Base-by-base conservation (phyloP, 2,797 vertebrate genomes). In the Cercopithecus petaurista region DNA sequence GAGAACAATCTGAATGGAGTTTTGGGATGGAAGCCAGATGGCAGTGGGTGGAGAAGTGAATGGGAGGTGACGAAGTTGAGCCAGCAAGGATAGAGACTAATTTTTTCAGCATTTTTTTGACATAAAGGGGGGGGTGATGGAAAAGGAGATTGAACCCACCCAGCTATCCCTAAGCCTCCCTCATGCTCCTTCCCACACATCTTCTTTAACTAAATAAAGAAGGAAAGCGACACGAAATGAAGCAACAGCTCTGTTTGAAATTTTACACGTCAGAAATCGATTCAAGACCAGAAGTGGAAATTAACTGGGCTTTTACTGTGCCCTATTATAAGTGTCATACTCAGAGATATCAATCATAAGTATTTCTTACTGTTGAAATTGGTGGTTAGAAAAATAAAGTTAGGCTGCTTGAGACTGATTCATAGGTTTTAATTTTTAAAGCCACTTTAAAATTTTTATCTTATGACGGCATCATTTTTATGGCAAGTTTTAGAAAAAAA, bases 21-120 rank as follows among this genome's bases (percentile, higher is more conserved):
- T 50, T 55, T 9, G 59, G 94, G 77, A 33, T 67, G 83, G 50
- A 61, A 83, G 93, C 92, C 98, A 98, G 97, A 97, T 97, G 97
- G 97, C 22, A 7, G 97, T 97, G 96, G 96, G 97, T 4, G 93
- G 96, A 59, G 55, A 76, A 88, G 81, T 93, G 92, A 98, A 97
- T 93, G 92, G 96, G 96, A 97, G 96, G 96, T 93, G 93, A 88
- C 64, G 59, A 96, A 94, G 90, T 39, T 21, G 93, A 95, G 81
- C 82, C 95, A 75, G 93, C 55, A 36, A 83, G 67, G 88, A 93
- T 36, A 88, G 91, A 96, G 80, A 91, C 87, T 41, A 10, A 48
- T 91, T 96, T 83, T 95, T 97, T 79, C 82, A 59, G 90, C 43
- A 1, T 61, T 59, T 72, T 95, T 88, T 67, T 96, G 61, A 90